Evolutionary conservation across 1,140 invertebrate genomes (phyloP).

Genomic region (Stegodyphus mimosarum): DNA sequence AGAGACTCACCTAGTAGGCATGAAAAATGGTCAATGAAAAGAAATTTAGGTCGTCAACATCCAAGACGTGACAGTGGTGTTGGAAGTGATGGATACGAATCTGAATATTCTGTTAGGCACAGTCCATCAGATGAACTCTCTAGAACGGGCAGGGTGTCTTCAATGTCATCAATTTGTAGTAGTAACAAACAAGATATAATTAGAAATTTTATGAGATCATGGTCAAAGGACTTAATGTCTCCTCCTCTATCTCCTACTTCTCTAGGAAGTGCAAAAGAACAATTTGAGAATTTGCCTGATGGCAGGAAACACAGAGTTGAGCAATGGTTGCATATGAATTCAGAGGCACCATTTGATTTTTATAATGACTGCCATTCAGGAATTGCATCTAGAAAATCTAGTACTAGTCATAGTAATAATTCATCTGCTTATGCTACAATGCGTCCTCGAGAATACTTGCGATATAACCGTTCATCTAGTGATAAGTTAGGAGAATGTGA

Average conservation of each 20-base stretch:
- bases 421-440: slow-evolving; percentile 53
- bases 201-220: slow-evolving; percentile 47
- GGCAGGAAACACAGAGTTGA: slow-evolving; percentile 62
- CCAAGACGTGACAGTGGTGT: slow-evolving; percentile 56
- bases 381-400: slow-evolving; percentile 27
- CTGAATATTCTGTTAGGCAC: slow-evolving; percentile 39
- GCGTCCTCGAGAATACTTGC: slow-evolving; percentile 48
- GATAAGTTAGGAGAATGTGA: slow-evolving; percentile 43
- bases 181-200: slow-evolving; percentile 33
- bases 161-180: slow-evolving; percentile 35
- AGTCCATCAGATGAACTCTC: slow-evolving; percentile 52
- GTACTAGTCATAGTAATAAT: slow-evolving; percentile 36
- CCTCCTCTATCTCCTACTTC: slow-evolving; percentile 41
- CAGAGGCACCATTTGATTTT: slow-evolving; percentile 32
- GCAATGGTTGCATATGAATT: slow-evolving; percentile 62
- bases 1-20: slow-evolving; percentile 6
- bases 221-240: slow-evolving; percentile 38
- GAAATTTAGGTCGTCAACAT: slow-evolving; percentile 29
- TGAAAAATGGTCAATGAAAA: slow-evolving; percentile 44
- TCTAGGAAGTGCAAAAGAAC: slow-evolving; percentile 17
- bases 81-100: slow-evolving; percentile 60
- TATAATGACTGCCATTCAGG: slow-evolving; percentile 1
- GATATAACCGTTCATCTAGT: slow-evolving; percentile 51
- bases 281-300: slow-evolving; percentile 40
- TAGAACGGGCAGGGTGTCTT: slow-evolving; percentile 37